Conservation (phyloP, 2,888 invertebrate species). For the Pandemis corylana region DNA sequence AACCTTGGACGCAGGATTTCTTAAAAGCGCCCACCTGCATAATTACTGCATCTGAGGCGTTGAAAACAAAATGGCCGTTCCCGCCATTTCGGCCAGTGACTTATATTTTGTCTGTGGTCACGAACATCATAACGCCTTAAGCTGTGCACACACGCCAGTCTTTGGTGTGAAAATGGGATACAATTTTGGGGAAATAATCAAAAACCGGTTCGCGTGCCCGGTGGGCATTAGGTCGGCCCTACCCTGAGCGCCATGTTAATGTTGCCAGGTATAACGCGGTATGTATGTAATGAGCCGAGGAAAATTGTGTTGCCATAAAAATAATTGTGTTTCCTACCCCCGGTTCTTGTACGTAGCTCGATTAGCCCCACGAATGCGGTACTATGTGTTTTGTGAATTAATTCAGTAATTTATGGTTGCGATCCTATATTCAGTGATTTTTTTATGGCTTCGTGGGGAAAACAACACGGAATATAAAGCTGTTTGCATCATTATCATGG, state of each 20-base stretch:
- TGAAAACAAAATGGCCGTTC: conserved; percentile 48
- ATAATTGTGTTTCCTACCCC: conserved; percentile 80
- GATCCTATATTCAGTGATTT: conserved; percentile 41
- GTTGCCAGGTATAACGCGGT: conserved; percentile 79
- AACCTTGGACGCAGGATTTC: neutral
- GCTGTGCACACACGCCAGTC: conserved; percentile 65
- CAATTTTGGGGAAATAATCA: conserved; percentile 84
- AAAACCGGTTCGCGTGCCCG: conserved; percentile 82
- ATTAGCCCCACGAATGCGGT: conserved; percentile 56
- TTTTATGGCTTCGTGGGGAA: conserved; percentile 27
- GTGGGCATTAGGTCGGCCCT: conserved; percentile 79
- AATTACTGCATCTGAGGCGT: conserved; percentile 36
- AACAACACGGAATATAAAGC: conserved; percentile 8
- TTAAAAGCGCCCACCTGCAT: conserved; percentile 26
- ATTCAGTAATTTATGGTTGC: conserved; percentile 42
- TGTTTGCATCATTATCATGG: conserved; percentile 31
- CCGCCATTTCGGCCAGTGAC: conserved; percentile 48
- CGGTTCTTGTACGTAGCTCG: conserved; percentile 64
- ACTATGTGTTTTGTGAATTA: conserved; percentile 47
- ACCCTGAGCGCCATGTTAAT: conserved; percentile 80
- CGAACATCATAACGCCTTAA: conserved; percentile 68
- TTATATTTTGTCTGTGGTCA: conserved; percentile 74
- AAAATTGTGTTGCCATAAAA: conserved; percentile 85
- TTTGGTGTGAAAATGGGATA: conserved; percentile 83
- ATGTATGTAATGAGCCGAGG: conserved; percentile 83